Percentiles rank a stretch among this genome's conserved stretches.
Evolutionary conservation across 2,888 invertebrate species (phyloP).

Genomic region (Eledona agricola): DNA sequence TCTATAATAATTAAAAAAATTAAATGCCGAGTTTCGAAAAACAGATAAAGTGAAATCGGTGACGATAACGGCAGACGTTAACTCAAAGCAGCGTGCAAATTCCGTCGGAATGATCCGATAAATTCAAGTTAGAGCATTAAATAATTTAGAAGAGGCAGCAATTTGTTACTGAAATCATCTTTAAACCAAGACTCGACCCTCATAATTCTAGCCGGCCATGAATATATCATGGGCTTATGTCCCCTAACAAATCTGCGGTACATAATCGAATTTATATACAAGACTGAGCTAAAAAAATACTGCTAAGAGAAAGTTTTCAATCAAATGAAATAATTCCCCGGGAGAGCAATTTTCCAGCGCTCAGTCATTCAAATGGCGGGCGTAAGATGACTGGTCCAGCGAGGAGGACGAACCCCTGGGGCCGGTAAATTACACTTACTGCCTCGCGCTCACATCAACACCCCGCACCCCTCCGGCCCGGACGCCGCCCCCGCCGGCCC

Average conservation of each 20-base stretch:
- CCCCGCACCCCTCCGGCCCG: conserved; percentile 51
- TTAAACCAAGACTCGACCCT: conserved; percentile 58
- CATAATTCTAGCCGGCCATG: conserved; percentile 60
- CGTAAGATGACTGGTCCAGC: conserved; percentile 56
- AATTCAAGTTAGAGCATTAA: conserved; percentile 58
- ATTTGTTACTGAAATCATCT: conserved; percentile 61
- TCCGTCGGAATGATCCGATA: conserved; percentile 45
- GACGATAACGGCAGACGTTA: conserved; percentile 33
- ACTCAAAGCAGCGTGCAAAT: conserved; percentile 34
- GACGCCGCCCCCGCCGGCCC: conserved; percentile 27
- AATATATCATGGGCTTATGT: conserved; percentile 60
- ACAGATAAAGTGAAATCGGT: conserved; percentile 26
- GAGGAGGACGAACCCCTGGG: conserved; percentile 57
- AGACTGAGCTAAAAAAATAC: conserved; percentile 60
- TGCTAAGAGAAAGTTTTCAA: conserved; percentile 66
- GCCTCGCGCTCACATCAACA: conserved; percentile 63
- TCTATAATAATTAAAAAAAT: no score
- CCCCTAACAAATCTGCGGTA: conserved; percentile 63
- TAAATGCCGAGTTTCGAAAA: conserved; percentile 4
- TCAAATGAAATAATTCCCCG: conserved; percentile 79
- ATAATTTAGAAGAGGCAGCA: conserved; percentile 60
- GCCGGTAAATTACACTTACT: conserved; percentile 64
- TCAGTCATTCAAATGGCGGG: conserved; percentile 62
- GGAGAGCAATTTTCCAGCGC: conserved; percentile 75
- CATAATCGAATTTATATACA: conserved; percentile 64